Evolutionary conservation across 2,888 invertebrate species (phyloP).

Genomic region (Scrobipalpa atriplicella): DNA sequence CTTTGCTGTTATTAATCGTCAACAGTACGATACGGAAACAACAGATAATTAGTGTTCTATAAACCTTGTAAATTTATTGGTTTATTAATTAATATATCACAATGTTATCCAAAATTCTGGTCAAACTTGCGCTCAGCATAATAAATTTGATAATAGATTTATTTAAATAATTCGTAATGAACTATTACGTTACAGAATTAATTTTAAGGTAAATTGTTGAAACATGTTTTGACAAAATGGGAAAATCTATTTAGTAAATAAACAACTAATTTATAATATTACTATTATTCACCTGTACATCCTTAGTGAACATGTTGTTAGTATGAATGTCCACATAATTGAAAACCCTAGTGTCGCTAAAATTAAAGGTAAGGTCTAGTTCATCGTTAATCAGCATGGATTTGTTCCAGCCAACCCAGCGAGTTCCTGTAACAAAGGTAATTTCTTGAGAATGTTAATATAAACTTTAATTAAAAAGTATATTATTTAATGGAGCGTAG

Average conservation of each 20-base stretch:
- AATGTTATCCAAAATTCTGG: neutral
- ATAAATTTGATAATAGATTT: neutral
- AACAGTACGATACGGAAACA: neutral
- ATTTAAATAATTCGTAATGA: too few species aligned
- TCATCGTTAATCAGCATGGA: slow-evolving; percentile 83
- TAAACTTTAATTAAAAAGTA: too few species aligned
- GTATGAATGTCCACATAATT: slow-evolving; percentile 87
- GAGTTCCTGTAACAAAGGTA: slow-evolving; percentile 71
- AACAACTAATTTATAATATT: too few species aligned
- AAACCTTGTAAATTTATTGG: neutral
- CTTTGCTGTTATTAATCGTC: too few species aligned
- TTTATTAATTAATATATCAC: neutral
- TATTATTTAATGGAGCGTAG: too few species aligned
- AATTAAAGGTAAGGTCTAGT: slow-evolving; percentile 91
- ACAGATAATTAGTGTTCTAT: too few species aligned
- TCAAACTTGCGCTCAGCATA: neutral
- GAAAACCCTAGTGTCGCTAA: slow-evolving; percentile 89
- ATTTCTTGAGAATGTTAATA: too few species aligned
- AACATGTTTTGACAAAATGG: too few species aligned
- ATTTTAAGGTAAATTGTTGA: too few species aligned
- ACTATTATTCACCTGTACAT: slow-evolving; percentile 85
- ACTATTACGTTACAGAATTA: too few species aligned
- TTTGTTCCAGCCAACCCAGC: slow-evolving; percentile 95
- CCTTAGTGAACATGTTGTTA: slow-evolving; percentile 91
- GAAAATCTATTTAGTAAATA: too few species aligned